Conservation (phyloP, 2,888 invertebrate genomes). For the Meandrusa payeni region DNA sequence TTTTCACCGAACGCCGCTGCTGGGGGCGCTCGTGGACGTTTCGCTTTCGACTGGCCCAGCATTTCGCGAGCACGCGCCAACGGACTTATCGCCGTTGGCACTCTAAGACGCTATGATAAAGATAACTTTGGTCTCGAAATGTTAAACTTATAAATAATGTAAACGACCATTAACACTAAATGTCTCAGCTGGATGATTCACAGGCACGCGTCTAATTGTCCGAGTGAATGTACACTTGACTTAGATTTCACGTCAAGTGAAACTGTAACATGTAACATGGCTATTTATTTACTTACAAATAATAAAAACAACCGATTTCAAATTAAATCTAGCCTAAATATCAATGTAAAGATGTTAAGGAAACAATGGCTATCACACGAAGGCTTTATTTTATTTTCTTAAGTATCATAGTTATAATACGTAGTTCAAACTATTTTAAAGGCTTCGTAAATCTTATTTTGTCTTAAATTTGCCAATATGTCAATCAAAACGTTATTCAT, state of each 20-base stretch:
- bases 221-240: constrained; percentile 59
- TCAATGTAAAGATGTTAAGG: no score
- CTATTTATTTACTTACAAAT: constrained; percentile 7
- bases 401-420: no score
- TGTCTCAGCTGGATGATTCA: constrained; percentile 72
- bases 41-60: constrained; percentile 14
- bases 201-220: constrained; percentile 72
- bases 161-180: constrained; percentile 69
- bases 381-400: no score
- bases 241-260: constrained; percentile 66
- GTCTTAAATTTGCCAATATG: no score
- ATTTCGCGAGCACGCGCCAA: constrained; percentile 13
- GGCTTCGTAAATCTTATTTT: no score
- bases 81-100: constrained; percentile 23
- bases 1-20: constrained; percentile 1
- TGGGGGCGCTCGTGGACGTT: constrained; percentile 2
- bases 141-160: constrained; percentile 53
- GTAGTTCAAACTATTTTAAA: no score
- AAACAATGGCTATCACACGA: no score
- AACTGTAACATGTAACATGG: constrained; percentile 43
- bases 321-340: no score
- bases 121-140: constrained; percentile 42
- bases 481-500: no score
- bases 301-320: no score
- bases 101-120: constrained; percentile 44